Percentiles rank a stretch among this genome's conserved stretches.
Conservation (phyloP, 1,140 invertebrate species). For the Pseudomyrmex gracilis region DNA sequence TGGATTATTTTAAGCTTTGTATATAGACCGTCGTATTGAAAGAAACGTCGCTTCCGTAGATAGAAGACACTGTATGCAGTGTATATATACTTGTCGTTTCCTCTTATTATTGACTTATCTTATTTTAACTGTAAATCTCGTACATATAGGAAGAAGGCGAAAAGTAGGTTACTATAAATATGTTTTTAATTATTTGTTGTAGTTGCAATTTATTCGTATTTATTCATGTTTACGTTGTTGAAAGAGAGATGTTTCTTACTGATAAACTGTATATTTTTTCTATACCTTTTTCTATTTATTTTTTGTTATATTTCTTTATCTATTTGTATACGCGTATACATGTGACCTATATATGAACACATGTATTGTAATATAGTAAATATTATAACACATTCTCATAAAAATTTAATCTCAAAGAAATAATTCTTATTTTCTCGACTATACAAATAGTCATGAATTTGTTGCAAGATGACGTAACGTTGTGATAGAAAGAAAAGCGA, state of each 20-base stretch:
- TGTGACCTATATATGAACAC: too few relatives aligned
- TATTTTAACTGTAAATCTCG: conserved; percentile 35
- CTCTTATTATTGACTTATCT: conserved; percentile 54
- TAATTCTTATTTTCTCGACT: background rate
- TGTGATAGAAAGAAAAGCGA: background rate
- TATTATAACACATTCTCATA: background rate
- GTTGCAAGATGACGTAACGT: conserved; percentile 44
- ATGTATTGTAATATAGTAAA: too few relatives aligned
- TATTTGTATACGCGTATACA: too few relatives aligned
- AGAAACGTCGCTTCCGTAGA: conserved; percentile 54
- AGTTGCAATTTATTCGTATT: background rate
- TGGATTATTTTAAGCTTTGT: conserved; percentile 60
- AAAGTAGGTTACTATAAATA: background rate
- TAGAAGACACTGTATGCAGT: conserved; percentile 26
- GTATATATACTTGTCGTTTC: conserved; percentile 42
- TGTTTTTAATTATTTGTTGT: background rate
- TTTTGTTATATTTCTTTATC: background rate
- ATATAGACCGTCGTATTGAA: conserved; percentile 61
- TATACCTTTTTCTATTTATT: background rate
- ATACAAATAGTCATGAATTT: conserved; percentile 26
- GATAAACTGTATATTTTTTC: background rate
- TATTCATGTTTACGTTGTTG: background rate
- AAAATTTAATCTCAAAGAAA: background rate
- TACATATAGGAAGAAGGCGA: background rate
- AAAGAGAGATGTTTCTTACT: too few relatives aligned